These are phyloP conservation scores for Melanotaenia trifasciata DNA, from an alignment of 2,797 vertebrate species.

Conservation along the genomic window DNA sequence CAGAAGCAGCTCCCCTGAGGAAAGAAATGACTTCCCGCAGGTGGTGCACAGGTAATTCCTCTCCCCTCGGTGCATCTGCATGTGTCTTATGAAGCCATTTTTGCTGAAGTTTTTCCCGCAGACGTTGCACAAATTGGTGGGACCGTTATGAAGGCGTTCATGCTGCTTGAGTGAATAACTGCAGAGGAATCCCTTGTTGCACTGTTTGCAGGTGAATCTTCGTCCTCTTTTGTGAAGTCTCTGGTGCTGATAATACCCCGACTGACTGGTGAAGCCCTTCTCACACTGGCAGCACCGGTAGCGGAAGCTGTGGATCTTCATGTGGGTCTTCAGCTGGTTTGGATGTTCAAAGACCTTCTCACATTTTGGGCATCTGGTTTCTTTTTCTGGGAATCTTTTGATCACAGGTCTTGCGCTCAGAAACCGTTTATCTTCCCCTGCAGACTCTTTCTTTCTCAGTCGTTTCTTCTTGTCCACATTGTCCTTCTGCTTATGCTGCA, in stretches of 20 bases:
- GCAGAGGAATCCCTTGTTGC: slow-evolving; percentile 72
- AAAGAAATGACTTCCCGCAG: slow-evolving; percentile 75
- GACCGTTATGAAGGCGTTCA: slow-evolving; percentile 62
- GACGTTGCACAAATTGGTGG: slow-evolving; percentile 57
- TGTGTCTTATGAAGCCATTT: slow-evolving; percentile 62
- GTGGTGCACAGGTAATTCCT: slow-evolving; percentile 72
- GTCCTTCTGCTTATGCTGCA: slow-evolving; percentile 32
- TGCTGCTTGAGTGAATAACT: slow-evolving; percentile 69
- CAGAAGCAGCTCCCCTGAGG: slow-evolving; percentile 70
- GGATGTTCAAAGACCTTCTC: slow-evolving; percentile 70
- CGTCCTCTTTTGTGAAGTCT: slow-evolving; percentile 70
- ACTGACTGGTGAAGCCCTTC: slow-evolving; percentile 71
- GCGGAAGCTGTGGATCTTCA: slow-evolving; percentile 64
- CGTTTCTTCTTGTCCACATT: slow-evolving; percentile 52
- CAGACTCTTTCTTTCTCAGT: slow-evolving; percentile 13
- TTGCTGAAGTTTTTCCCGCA: slow-evolving; percentile 73
- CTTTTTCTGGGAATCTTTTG: slow-evolving; percentile 59
- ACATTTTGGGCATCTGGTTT: slow-evolving; percentile 61
- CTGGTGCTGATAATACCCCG: slow-evolving; percentile 73
- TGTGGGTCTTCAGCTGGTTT: slow-evolving; percentile 68
- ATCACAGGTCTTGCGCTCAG: slow-evolving; percentile 49
- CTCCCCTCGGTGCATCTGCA: slow-evolving; percentile 77
- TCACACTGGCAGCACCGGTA: slow-evolving; percentile 70
- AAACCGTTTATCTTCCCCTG: slow-evolving; percentile 63
- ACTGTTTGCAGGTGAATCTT: slow-evolving; percentile 59